Base-by-base conservation (phyloP, 2,888 invertebrate species). In the Helicoverpa assulta region DNA sequence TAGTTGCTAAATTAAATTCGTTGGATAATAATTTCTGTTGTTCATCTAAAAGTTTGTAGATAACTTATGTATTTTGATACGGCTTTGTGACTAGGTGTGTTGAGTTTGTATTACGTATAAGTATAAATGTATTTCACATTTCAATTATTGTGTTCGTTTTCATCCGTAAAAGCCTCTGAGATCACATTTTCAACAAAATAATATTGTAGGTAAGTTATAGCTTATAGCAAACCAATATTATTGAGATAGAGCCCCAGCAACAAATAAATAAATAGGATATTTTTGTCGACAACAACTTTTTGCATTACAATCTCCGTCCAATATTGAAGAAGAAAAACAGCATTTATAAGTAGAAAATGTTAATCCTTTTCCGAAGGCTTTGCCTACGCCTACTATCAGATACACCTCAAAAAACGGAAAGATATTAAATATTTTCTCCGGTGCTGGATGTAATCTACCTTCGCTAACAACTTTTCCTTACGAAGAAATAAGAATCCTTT, bases 1-100 rank as follows among this genome's bases (percentile, higher is more conserved):
- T 71, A 73, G 50, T 69, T 60, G 54, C 64, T 70, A 71, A 76
- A 83, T 84, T 79, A 84, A 80, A 80, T 78, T 73, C 58, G 33
- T 55, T 52, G 70, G 52, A 60, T 82, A 78, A 81, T 84, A 70
- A 81, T 79, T 76, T 63, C 50, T 60, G 79, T 63, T 64, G 66
- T 81, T 78, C 76, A 83, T 81, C 73, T 67, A 70, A 76, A 79
- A 76, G 65, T 76, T 82, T 40, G 57, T 61, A 51, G 66, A 61
- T 33, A 26, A 51, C 14, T 61, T 69, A 19, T 62, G 26, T n/a
- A n/a, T 53, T 64, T 26, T 75, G 67, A 65, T 53, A 53, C 12
- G 18, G 64, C 37, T 29, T 53, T 37, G 63, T 68, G 52, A 52
- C 51, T 60, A 16, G 50, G 53, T 26, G 57, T 40, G 43, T 56